A percentile compares a stretch with the other conserved stretches of the same genome.
Conservation (phyloP, 1,140 invertebrate genomes). For the Drosophila eugracilis region DNA sequence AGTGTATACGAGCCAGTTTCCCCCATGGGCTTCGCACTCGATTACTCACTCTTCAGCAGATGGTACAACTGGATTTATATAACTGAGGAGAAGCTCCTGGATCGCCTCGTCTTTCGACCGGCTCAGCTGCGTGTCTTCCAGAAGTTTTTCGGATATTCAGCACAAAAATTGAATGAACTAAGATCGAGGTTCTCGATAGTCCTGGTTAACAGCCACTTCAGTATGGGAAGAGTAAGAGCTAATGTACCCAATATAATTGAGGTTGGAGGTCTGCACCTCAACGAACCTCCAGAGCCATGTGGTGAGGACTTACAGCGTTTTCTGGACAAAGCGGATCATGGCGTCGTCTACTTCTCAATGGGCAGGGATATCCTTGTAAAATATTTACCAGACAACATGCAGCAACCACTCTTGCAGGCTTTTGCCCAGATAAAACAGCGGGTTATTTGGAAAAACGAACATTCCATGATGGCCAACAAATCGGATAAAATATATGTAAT, state of each 20-base stretch:
- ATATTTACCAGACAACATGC: constrained; percentile 85
- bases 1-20: constrained; percentile 72
- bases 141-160: constrained; percentile 57
- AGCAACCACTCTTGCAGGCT: constrained; percentile 39
- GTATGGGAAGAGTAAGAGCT: constrained; percentile 51
- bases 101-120: constrained; percentile 37
- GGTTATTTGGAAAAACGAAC: constrained; percentile 78
- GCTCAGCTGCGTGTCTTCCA: constrained; percentile 64
- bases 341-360: constrained; percentile 87
- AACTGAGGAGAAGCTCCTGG: constrained; percentile 42
- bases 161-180: constrained; percentile 17
- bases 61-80: constrained; percentile 73
- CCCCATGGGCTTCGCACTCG: constrained; percentile 52
- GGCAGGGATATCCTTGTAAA: constrained; percentile 86
- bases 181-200: constrained; percentile 47
- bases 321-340: constrained; percentile 86
- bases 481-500: constrained; percentile 88
- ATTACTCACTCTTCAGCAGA: constrained; percentile 80
- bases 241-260: constrained; percentile 70
- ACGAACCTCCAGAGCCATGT: constrained; percentile 76
- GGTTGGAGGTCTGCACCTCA: constrained; percentile 86
- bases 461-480: constrained; percentile 50
- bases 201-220: constrained; percentile 67
- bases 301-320: constrained; percentile 81
- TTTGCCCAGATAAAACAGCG: constrained; percentile 66